Evolutionary conservation across 2,113 vertebrate species (phyloP), one percentile per base, ranked within the genome.

Genomic region (Nanorana parkeri): DNA sequence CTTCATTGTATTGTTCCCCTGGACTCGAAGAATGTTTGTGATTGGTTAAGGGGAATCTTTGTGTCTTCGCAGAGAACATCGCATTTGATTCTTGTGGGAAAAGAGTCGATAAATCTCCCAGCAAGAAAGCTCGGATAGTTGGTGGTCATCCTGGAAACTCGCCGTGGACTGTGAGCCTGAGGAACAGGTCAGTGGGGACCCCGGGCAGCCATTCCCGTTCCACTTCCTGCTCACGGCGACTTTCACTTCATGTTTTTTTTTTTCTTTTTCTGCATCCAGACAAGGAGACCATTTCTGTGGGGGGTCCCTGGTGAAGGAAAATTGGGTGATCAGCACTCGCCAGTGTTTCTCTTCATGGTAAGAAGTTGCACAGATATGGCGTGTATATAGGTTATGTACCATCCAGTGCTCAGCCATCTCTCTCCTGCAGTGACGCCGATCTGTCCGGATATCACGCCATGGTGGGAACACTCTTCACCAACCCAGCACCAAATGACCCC

Each of bases 271-370:
- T 36, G 5, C 32, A 36, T 36, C 1, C 90, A 99, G 97, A 87
- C 94, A 95, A 5, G 95, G 96, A 5, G 86, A 94, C 73, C 98
- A 99, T 90, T 99, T 99, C 92, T 99, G 98, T 0, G 97, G 98
- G 20, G 98, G 96, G 0, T 95, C 97, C 32, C 86, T 99, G 84
- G 96, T 99, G 82, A 94, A 95, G 84, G 90, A 95, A 84, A 93
- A 95, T 89, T 99, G 98, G 98, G 94, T 99, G 83, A 95, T 99
- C 92, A 98, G 97, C 85, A 95, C 96, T 1, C 95, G 94, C 68
- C 97, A 99, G 86, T 99, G 98, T 81, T 97, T 99, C 90, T 94
- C 95, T 24, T 98, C 98, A 81, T 99, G 98, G 98, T 99, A 90
- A 91, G 85, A 51, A 19, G 8, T 1, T 21, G 19, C 19, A 1